Base-by-base conservation (phyloP, 2,113 vertebrate species). In the Circaetus cinerascens region DNA sequence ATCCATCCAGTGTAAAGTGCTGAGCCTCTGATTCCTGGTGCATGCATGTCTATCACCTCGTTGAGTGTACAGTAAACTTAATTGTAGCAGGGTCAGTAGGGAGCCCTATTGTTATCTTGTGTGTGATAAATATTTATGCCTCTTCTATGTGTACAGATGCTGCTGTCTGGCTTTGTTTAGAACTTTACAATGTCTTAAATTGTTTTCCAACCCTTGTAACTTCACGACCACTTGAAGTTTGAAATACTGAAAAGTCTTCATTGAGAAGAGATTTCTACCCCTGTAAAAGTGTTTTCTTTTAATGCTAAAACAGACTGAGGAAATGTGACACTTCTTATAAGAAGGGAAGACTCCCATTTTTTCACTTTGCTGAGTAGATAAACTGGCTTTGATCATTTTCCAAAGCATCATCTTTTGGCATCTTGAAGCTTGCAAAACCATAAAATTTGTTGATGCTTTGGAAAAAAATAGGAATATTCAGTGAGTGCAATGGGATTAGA, bases 1-100 rank as follows among this genome's bases (percentile, higher is more conserved):
- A 38, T 41, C 40, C 20, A 15, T 46, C 14, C 45, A 53, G 14
- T 14, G 45, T 40, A n/a, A 72, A 30, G 46, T 71, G 64, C 51
- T 87, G 81, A 79, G 56, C n/a, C 36, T 59, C 21, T 56, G 27
- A 30, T 64, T 57, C 7, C 69, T 75, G 51, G 26, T 75, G 43
- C 29, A 1, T 23, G 81, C 26, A 0, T 5, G 2, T 50, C 59
- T 23, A 11, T 55, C 32, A 34, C 29, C 64, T 75, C 5, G 0
- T 5, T 74, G 56, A 29, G 25, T 18, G 32, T 32, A 2, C n/a
- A 55, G 60, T 11, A 6, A 48, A 26, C 15, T 26, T 57, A 30
- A 7, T 29, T 50, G 59, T 7, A 15, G 40, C 27, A n/a, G 51
- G 17, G 38, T 40, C 45, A 38, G 8, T 5, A 40, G 62, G 46